Evolutionary conservation across 2,797 vertebrate genomes (phyloP).

Genomic region (Schizopygopsis malacanthus): DNA sequence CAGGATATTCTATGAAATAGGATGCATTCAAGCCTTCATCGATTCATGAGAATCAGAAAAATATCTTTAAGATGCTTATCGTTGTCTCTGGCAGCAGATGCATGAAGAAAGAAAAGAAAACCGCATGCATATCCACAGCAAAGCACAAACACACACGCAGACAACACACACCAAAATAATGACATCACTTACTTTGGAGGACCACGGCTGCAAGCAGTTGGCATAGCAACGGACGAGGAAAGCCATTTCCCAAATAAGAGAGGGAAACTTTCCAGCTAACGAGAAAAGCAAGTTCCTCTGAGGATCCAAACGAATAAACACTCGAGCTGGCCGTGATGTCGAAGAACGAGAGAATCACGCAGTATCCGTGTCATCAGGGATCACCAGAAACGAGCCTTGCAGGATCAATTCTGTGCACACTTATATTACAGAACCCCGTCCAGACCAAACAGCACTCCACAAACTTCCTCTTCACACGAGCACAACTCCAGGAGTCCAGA

Average conservation of each 20-base stretch:
- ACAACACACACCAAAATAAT: slow-evolving; percentile 75
- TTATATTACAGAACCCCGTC: neutral
- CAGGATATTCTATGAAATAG: neutral
- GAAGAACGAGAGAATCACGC: neutral
- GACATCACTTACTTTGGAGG: slow-evolving; percentile 98
- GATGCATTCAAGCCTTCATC: neutral
- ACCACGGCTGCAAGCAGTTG: slow-evolving; percentile 99
- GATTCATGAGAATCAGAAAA: neutral
- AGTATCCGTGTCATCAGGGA: slow-evolving; percentile 11
- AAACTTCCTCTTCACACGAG: neutral
- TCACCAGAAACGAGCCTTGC: slow-evolving; percentile 4
- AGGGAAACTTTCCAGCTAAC: slow-evolving; percentile 84
- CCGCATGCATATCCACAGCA: neutral
- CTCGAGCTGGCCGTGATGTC: neutral
- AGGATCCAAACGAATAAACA: neutral
- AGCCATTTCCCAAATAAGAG: slow-evolving; percentile 87
- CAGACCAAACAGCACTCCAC: neutral
- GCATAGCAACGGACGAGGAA: slow-evolving; percentile 99
- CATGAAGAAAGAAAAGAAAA: slow-evolving; percentile 28
- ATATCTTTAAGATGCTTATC: neutral
- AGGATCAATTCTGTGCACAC: neutral
- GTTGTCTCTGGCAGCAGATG: neutral
- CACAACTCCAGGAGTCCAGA: neutral
- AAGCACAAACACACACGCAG: slow-evolving; percentile 52
- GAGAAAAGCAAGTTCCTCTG: slow-evolving; percentile 27